Percentiles rank a stretch among this genome's conserved stretches.
phyloP scores from a whole-genome alignment of 2,797 vertebrate genomes.

The Pseudochromis fuscus region DNA sequence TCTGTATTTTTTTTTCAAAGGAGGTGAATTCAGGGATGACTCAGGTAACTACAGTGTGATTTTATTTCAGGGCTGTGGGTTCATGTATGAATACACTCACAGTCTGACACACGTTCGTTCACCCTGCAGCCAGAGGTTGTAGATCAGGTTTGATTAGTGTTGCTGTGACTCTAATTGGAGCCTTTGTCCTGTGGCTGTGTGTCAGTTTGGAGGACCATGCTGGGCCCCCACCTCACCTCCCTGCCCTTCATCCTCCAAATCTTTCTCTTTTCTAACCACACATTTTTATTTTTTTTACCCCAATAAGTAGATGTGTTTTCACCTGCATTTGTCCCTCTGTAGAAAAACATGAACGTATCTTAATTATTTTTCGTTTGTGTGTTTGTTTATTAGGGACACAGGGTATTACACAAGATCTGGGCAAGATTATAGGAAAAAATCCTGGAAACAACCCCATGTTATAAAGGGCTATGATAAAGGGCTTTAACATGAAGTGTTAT shows the following conservation, averaged over 20 bases:
- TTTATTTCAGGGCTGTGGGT: slow-evolving; percentile 23
- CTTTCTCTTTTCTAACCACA: slow-evolving; percentile 22
- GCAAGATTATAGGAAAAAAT: no score
- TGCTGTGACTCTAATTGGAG: slow-evolving; percentile 77
- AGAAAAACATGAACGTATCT: no score
- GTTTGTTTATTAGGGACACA: no score
- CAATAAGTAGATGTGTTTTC: no score
- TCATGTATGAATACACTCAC: slow-evolving; percentile 30
- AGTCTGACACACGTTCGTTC: slow-evolving; percentile 32
- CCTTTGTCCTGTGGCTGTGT: slow-evolving; percentile 76
- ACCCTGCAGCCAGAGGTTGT: slow-evolving; percentile 69
- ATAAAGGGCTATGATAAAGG: no score
- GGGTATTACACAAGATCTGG: no score
- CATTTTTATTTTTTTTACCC: no score
- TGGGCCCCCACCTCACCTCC: slow-evolving; percentile 52
- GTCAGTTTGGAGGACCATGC: slow-evolving; percentile 69
- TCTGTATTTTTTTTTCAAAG: not conserved
- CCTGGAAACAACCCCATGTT: no score
- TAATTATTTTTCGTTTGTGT: no score
- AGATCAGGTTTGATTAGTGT: slow-evolving; percentile 81
- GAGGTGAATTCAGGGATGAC: not conserved
- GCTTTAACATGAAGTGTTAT: no score
- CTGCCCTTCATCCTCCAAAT: slow-evolving; percentile 55
- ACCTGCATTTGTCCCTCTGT: no score
- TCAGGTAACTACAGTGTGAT: slow-evolving; percentile 17